phyloP scores from a whole-genome alignment of 2,888 invertebrate genomes.

The Drosophila kambysellisi region DNA sequence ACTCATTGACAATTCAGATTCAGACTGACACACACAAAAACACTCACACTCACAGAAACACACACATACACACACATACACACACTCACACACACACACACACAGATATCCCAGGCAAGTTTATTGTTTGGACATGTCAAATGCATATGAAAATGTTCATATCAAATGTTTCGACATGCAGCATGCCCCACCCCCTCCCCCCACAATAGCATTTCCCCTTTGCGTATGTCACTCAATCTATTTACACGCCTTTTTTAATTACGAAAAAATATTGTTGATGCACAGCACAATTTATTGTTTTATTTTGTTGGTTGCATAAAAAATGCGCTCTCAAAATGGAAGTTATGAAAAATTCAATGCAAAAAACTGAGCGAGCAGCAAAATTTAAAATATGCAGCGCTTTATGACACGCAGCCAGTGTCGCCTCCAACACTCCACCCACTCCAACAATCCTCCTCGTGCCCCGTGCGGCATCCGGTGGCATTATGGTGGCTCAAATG shows the following conservation, averaged over 20 bases:
- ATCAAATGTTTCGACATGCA: conserved; percentile 39
- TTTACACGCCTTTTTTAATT: conserved; percentile 61
- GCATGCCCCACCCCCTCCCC: accelerated
- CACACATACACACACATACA: not conserved
- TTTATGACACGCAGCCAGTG: conserved; percentile 51
- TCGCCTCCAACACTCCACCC: not conserved
- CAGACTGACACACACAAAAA: not conserved
- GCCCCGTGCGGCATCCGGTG: conserved; percentile 37
- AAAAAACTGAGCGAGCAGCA: conserved; percentile 24
- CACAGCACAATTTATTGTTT: conserved; percentile 1
- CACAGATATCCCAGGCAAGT: conserved; percentile 6
- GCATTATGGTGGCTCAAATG: conserved; percentile 71
- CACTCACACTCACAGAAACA: not conserved
- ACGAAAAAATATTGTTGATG: conserved; percentile 45
- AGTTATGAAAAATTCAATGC: conserved; percentile 54
- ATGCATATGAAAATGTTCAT: conserved; percentile 60
- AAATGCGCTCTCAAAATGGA: not conserved
- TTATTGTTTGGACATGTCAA: conserved; percentile 53
- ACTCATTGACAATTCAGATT: conserved; percentile 10
- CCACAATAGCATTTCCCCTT: not conserved
- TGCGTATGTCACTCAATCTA: conserved; percentile 42
- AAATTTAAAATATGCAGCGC: conserved; percentile 71
- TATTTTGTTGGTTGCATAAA: conserved; percentile 7
- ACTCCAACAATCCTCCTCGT: not conserved
- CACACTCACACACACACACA: not conserved